phyloP scores from a whole-genome alignment of 2,888 invertebrate genomes.

The Hirudinaria manillensis region DNA sequence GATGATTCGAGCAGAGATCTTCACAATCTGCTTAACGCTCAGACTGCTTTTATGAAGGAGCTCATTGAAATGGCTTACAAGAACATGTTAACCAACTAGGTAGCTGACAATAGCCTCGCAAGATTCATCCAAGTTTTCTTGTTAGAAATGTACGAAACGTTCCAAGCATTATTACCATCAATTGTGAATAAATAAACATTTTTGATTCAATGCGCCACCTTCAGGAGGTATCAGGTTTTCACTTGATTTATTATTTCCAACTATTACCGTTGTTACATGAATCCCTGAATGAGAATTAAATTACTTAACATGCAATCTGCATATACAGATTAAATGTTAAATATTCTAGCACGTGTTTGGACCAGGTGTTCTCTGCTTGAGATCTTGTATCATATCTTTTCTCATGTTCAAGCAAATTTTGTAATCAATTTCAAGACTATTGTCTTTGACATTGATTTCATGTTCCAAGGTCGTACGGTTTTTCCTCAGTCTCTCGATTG shows the following conservation, averaged over 20 bases:
- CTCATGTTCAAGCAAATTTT: conserved; percentile 79
- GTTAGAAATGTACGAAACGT: too few species aligned
- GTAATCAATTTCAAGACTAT: conserved; percentile 81
- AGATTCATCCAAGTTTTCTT: too few species aligned
- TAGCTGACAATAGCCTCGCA: not conserved
- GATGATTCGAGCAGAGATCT: conserved; percentile 43
- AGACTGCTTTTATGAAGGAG: conserved; percentile 48
- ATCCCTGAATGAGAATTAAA: not conserved
- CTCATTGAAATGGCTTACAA: conserved; percentile 40
- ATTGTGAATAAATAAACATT: too few species aligned
- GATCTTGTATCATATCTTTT: conserved; percentile 13
- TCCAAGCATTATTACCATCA: too few species aligned
- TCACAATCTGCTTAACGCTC: conserved; percentile 48
- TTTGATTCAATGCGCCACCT: too few species aligned
- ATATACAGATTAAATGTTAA: not conserved
- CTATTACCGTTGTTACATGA: not conserved
- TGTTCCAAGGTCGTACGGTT: conserved; percentile 76
- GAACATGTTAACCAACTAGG: conserved; percentile 29
- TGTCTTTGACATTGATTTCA: conserved; percentile 77
- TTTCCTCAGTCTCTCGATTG: conserved; percentile 63
- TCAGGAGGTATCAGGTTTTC: too few species aligned
- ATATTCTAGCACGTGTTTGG: not conserved
- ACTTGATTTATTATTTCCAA: not conserved
- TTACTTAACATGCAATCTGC: not conserved
- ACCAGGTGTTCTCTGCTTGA: not conserved